These are phyloP conservation scores for Parazoanthus atlanticus DNA, from an alignment of 92 coral and sea anemone species.

Conservation along the genomic window DNA sequence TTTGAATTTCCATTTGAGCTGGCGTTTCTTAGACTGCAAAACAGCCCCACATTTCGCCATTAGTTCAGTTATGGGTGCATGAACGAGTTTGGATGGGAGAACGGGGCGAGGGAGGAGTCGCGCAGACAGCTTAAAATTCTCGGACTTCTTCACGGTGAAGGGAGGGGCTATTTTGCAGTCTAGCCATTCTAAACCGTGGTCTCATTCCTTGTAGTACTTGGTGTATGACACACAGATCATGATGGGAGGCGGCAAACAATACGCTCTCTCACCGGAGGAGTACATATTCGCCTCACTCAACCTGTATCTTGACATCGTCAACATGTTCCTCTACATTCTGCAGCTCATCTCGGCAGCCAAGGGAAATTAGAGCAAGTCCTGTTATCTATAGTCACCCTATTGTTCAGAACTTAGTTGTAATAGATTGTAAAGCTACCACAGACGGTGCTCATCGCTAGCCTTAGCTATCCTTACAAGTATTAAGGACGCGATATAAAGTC, in stretches of 20 bases:
- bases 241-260: constrained; percentile 99
- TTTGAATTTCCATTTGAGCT: no score
- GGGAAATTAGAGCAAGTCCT: constrained; percentile 58
- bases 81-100: no score
- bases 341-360: constrained; percentile 91
- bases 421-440: neutral
- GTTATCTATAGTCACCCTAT: neutral
- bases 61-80: no score
- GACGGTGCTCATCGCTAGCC: neutral
- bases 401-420: neutral
- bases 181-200: neutral
- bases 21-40: no score
- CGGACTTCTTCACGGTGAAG: no score
- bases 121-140: no score
- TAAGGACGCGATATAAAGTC: no score
- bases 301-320: constrained; percentile 94
- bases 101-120: no score
- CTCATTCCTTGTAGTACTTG: constrained; percentile 76
- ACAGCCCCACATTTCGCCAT: no score
- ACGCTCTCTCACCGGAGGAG: constrained; percentile 94
- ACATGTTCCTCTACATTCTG: constrained; percentile 93
- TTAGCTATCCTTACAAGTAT: no score
- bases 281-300: constrained; percentile 98
- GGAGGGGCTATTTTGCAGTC: neutral
- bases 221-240: constrained; percentile 99